phyloP scores from a whole-genome alignment of 2,888 invertebrate genomes.

The Pocota personata region DNA sequence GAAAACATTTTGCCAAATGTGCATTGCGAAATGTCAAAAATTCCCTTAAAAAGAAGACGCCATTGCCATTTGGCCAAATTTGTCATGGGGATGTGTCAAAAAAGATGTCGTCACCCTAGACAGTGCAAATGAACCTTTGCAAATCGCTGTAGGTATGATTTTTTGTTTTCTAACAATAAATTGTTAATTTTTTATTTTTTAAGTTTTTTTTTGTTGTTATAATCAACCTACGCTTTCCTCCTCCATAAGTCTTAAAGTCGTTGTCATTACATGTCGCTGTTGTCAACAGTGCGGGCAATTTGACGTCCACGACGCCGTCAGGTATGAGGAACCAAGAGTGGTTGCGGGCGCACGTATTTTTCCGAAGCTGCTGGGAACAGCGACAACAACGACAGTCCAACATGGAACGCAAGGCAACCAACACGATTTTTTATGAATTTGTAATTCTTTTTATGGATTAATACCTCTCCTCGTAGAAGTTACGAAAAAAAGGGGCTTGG shows the following conservation, averaged over 20 bases:
- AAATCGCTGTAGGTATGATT: not conserved
- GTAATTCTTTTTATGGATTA: constrained; percentile 51
- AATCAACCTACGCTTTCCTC: constrained; percentile 47
- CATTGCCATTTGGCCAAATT: not conserved
- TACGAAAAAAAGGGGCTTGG: constrained; percentile 39
- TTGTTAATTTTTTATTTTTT: not conserved
- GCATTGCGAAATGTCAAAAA: not conserved
- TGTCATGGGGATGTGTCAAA: not conserved
- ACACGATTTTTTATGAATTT: constrained; percentile 63
- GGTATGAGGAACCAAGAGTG: constrained; percentile 63
- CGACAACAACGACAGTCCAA: constrained; percentile 20
- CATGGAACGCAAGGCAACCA: constrained; percentile 40
- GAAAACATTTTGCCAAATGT: constrained; percentile 38
- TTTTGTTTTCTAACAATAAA: not conserved
- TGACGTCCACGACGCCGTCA: constrained; percentile 31
- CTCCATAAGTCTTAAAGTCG: constrained; percentile 30
- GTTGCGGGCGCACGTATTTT: constrained; percentile 51
- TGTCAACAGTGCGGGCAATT: constrained; percentile 50
- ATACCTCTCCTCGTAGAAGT: not conserved
- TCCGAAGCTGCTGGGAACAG: not conserved
- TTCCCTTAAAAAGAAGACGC: constrained; percentile 15
- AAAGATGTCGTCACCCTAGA: not conserved
- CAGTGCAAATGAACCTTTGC: constrained; percentile 31
- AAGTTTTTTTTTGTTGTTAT: not conserved
- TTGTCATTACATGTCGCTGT: constrained; percentile 47